Conservation (phyloP, 37 sponge, comb jelly and placozoan species). For the Axinella damicornis region DNA sequence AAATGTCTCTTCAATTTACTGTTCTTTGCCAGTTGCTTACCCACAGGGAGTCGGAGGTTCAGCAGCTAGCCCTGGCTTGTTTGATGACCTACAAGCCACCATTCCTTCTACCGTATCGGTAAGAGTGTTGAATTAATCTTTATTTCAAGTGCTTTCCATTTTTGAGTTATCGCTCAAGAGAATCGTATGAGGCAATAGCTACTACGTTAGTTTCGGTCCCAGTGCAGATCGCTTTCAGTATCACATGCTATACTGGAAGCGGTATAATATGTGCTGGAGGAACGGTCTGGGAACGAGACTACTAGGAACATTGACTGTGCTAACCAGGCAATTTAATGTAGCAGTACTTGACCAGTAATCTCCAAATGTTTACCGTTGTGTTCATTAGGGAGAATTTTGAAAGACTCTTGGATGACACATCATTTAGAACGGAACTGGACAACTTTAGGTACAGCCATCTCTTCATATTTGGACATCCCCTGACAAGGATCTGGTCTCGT, state of each 20-base stretch:
- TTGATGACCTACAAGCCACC: slow-evolving; percentile 72
- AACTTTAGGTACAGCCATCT: slow-evolving; percentile 53
- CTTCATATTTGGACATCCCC: no score
- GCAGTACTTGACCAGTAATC: no score
- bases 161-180: background rate
- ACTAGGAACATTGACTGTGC: no score
- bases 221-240: no score
- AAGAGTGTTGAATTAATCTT: no score
- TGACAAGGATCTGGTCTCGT: no score
- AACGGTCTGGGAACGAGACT: no score
- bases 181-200: background rate
- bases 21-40: slow-evolving; percentile 68
- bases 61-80: slow-evolving; percentile 76
- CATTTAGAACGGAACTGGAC: slow-evolving; percentile 72
- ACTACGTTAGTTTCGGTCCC: background rate
- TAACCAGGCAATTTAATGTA: no score
- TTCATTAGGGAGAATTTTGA: slow-evolving; percentile 85
- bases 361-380: no score
- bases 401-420: slow-evolving; percentile 65
- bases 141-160: no score
- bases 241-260: no score
- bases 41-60: slow-evolving; percentile 76
- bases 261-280: no score
- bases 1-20: background rate
- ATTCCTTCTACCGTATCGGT: slow-evolving; percentile 73